Percentiles rank a stretch among this genome's conserved stretches.
These are phyloP conservation scores for Machaerirhynchus nigripectus DNA, from an alignment of 2,113 vertebrate genomes.

Conservation along the genomic window DNA sequence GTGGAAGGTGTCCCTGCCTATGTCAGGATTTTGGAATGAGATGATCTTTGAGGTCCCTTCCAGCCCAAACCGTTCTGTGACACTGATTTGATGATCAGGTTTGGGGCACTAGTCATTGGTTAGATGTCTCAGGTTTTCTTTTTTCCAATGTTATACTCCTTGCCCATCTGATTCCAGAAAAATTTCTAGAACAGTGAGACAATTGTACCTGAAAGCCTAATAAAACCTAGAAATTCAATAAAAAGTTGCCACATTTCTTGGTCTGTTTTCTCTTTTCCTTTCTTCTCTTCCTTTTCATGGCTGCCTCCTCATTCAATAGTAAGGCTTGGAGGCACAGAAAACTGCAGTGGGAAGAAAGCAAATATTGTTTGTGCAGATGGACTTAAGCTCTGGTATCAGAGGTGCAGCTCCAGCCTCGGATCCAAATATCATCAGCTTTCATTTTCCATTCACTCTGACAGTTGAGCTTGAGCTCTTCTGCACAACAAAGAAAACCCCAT, in stretches of 20 bases:
- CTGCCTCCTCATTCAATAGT: background rate
- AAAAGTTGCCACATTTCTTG: accelerated
- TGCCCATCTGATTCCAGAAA: background rate
- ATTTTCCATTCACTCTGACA: accelerated
- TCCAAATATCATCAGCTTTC: background rate
- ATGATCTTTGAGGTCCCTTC: background rate
- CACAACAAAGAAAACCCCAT: background rate
- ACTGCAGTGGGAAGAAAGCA: background rate
- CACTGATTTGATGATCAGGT: background rate
- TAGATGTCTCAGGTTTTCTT: background rate
- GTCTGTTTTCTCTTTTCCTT: background rate
- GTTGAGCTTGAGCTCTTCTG: background rate
- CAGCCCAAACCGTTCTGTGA: background rate
- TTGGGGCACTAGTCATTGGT: background rate
- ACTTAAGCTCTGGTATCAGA: background rate
- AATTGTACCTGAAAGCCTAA: background rate
- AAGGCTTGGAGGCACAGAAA: background rate
- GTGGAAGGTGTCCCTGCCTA: background rate
- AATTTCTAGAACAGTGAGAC: background rate
- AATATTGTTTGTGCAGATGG: background rate
- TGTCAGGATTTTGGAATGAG: background rate
- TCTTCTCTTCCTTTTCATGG: background rate
- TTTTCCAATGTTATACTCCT: background rate
- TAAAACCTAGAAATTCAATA: background rate
- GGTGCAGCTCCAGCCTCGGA: background rate